Evolutionary conservation across 2,113 vertebrate species (phyloP).

Genomic region (Egretta garzetta): DNA sequence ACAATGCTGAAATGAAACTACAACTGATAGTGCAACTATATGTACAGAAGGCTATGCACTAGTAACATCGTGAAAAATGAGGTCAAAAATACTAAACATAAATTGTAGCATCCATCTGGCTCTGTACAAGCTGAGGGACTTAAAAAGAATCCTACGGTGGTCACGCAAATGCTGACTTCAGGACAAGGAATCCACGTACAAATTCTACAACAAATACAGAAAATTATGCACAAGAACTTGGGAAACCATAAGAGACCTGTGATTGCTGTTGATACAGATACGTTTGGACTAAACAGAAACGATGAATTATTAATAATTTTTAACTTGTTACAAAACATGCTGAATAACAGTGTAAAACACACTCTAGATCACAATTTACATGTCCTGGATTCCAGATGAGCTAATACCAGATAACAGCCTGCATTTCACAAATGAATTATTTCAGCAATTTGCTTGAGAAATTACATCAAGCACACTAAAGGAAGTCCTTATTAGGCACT

Average conservation of each 20-base stretch:
- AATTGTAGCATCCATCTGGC: neutral
- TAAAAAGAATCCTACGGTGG: neutral
- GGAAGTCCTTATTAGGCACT: neutral
- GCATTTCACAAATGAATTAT: constrained; percentile 28
- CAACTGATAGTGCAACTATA: neutral
- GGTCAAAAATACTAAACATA: neutral
- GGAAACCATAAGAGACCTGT: neutral
- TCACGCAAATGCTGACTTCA: neutral
- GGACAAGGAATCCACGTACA: neutral
- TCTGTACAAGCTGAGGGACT: neutral
- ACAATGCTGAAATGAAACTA: neutral
- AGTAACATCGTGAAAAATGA: neutral
- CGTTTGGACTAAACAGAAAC: constrained; percentile 12
- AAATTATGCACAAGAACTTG: neutral
- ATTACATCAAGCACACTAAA: constrained; percentile 24
- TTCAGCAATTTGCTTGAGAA: constrained; percentile 50
- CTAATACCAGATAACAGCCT: constrained; percentile 36
- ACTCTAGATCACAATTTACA: constrained; percentile 16
- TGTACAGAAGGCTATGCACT: neutral
- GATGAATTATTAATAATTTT: constrained; percentile 41
- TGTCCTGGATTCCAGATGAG: constrained; percentile 42
- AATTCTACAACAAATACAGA: neutral
- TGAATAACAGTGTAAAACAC: constrained; percentile 3
- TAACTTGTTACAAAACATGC: constrained; percentile 21
- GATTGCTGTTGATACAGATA: constrained; percentile 15